phyloP scores from a whole-genome alignment of 23 tunicate genomes.

The Trididemnum miniatum region DNA sequence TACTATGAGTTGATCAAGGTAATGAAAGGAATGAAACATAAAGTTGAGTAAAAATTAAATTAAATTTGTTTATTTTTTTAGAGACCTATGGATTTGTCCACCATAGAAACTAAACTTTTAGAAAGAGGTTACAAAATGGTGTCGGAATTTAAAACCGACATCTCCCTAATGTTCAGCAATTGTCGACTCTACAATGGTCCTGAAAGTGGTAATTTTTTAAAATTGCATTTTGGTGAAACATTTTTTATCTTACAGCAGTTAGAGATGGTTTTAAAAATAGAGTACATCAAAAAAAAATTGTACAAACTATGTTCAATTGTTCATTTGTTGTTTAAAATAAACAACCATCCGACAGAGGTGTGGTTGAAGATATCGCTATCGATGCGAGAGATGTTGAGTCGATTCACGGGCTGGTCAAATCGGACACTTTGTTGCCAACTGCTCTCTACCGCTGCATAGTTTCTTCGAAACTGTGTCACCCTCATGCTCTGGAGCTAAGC shows the following conservation, averaged over 20 bases:
- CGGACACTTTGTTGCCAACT: no score
- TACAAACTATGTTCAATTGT: not conserved
- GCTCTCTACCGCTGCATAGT: no score
- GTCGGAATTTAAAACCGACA: constrained; percentile 65
- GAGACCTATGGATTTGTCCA: constrained; percentile 92
- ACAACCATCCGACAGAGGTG: not conserved
- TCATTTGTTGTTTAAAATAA: not conserved
- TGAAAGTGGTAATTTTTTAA: constrained; percentile 57
- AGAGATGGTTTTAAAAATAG: not conserved
- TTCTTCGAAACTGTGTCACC: no score
- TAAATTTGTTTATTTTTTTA: no score
- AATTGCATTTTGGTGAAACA: not conserved
- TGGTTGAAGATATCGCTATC: no score
- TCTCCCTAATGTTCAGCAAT: constrained; percentile 86
- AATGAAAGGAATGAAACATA: not conserved
- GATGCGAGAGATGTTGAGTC: no score
- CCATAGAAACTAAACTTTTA: constrained; percentile 73
- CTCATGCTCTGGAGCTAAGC: no score
- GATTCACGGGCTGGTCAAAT: no score
- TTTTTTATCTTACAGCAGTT: not conserved
- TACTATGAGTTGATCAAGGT: constrained; percentile 86
- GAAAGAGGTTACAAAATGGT: constrained; percentile 47
- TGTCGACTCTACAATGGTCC: constrained; percentile 97
- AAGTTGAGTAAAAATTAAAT: no score
- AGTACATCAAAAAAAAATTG: not conserved